Evolutionary conservation across 1,140 invertebrate species (phyloP).

Genomic region (Cyrtorhinus lividipennis): DNA sequence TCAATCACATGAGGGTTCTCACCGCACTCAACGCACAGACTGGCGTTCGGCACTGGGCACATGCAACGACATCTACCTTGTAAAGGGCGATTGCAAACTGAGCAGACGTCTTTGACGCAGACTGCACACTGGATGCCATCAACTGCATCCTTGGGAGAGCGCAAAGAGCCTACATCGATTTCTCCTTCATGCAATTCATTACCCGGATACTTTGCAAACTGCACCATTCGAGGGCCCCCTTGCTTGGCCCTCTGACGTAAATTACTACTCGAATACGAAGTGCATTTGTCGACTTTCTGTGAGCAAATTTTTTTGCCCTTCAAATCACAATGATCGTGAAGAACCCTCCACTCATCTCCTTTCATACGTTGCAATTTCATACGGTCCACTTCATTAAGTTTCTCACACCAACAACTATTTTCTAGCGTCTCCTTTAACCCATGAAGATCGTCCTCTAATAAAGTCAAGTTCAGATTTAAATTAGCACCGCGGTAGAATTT

Average conservation of each 20-base stretch:
- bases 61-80: background rate
- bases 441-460: background rate
- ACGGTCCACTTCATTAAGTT: background rate
- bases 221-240: too few species aligned
- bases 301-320: too few species aligned
- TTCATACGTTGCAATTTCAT: background rate
- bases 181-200: too few species aligned
- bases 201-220: too few species aligned
- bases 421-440: background rate
- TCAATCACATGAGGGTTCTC: background rate
- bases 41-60: background rate
- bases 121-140: background rate
- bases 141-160: too few species aligned
- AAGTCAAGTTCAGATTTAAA: slow-evolving; percentile 1
- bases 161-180: too few species aligned
- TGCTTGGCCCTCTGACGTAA: too few species aligned
- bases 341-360: background rate
- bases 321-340: background rate
- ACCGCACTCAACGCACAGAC: background rate
- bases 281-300: too few species aligned
- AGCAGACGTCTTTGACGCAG: background rate
- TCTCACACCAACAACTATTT: background rate
- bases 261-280: too few species aligned
- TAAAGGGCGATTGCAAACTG: background rate
- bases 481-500: background rate